Evolutionary conservation across 2,797 vertebrate genomes (phyloP).

Genomic region (Champsocephalus esox): DNA sequence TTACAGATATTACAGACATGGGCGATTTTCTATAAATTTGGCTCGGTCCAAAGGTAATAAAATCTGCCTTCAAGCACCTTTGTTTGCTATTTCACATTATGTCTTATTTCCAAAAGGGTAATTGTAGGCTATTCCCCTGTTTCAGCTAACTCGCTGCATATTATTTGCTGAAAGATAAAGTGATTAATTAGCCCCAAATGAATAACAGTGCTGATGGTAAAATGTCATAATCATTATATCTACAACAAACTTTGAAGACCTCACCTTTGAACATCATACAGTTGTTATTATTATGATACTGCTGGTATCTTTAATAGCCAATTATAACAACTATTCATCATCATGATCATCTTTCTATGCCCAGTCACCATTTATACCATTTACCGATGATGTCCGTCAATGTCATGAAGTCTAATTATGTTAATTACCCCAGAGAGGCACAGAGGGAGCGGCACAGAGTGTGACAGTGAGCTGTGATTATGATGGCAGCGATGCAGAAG

Average conservation of each 20-base stretch:
- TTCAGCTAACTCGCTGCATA: background rate
- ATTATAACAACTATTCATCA: slow-evolving; percentile 16
- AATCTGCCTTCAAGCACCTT: background rate
- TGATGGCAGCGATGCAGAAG: slow-evolving; percentile 54
- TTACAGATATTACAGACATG: no score
- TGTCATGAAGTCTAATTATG: slow-evolving; percentile 51
- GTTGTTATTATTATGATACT: background rate
- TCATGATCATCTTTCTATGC: slow-evolving; percentile 15
- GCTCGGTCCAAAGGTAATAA: background rate
- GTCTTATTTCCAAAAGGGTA: no score
- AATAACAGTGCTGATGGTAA: background rate
- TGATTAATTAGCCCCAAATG: background rate
- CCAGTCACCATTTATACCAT: slow-evolving; percentile 16
- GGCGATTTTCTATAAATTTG: background rate
- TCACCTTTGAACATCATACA: slow-evolving; percentile 4
- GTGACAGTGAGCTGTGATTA: slow-evolving; percentile 59
- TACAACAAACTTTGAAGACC: background rate
- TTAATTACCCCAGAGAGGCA: slow-evolving; percentile 46
- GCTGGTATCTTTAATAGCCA: background rate
- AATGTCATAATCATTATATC: background rate
- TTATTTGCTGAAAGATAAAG: background rate
- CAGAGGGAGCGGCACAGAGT: slow-evolving; percentile 19
- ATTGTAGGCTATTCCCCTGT: no score
- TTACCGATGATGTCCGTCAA: slow-evolving; percentile 38
- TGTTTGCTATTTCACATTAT: background rate